Evolutionary conservation across 1,140 invertebrate genomes (phyloP).

Genomic region (Leptopilina boulardi): DNA sequence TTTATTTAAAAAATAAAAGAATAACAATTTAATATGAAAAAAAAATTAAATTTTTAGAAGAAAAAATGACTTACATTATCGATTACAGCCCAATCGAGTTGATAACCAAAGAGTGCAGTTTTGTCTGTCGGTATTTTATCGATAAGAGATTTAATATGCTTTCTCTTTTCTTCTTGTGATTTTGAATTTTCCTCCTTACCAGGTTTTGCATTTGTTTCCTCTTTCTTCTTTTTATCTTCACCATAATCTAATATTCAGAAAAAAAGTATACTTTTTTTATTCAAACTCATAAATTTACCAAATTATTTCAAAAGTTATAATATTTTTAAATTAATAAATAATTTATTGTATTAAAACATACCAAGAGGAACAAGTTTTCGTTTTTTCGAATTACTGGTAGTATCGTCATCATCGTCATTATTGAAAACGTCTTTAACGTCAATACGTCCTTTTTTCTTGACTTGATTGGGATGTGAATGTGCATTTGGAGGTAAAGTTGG

Average conservation of each 20-base stretch:
- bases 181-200: conserved; percentile 82
- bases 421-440: conserved; percentile 94
- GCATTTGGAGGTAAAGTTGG: conserved; percentile 60
- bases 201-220: conserved; percentile 79
- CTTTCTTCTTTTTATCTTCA: conserved; percentile 79
- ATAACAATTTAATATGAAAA: not conserved
- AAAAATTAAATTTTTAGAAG: conserved; percentile 14
- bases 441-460: conserved; percentile 83
- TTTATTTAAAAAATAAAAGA: not conserved
- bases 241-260: conserved; percentile 78
- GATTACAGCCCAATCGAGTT: conserved; percentile 93
- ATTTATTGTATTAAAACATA: conserved; percentile 61
- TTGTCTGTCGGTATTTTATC: conserved; percentile 99
- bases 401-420: conserved; percentile 91
- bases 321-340: conserved; percentile 31
- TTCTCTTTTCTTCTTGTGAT: conserved; percentile 95
- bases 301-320: too few species aligned
- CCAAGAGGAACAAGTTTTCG: conserved; percentile 90
- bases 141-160: conserved; percentile 97
- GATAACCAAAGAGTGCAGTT: conserved; percentile 95
- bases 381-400: conserved; percentile 82
- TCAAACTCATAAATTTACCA: conserved; percentile 38
- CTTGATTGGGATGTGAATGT: conserved; percentile 62
- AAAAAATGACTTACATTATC: conserved; percentile 81
- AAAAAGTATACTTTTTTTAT: too few species aligned